phyloP scores from a whole-genome alignment of 1,140 invertebrate species.

The Nylanderia fulva region DNA sequence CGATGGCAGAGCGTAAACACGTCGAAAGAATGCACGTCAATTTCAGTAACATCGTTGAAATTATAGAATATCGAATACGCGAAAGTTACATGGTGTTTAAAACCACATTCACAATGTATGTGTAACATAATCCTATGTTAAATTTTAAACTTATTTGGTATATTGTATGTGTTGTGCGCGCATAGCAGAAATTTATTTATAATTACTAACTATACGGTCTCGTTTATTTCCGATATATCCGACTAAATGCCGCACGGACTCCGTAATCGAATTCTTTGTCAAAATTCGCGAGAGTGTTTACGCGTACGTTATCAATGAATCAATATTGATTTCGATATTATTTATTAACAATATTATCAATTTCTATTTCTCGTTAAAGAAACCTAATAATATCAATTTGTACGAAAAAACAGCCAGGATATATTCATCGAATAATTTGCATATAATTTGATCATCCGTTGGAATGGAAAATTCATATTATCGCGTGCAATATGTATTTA shows the following conservation, averaged over 20 bases:
- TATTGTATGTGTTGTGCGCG: background rate
- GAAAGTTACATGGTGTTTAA: conserved; percentile 37
- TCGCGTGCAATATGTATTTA: background rate
- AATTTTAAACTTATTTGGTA: conserved; percentile 31
- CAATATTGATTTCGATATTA: too few species aligned
- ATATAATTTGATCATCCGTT: background rate
- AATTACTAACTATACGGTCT: background rate
- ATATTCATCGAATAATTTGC: background rate
- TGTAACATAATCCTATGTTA: conserved; percentile 35
- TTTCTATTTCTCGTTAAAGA: conserved; percentile 1
- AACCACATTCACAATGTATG: background rate
- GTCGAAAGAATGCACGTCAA: conserved; percentile 29
- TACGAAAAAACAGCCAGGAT: background rate
- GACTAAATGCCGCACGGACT: background rate
- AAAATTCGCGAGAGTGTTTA: conserved; percentile 18
- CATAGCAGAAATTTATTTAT: conserved; percentile 53
- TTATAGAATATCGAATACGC: conserved; percentile 33
- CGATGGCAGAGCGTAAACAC: background rate
- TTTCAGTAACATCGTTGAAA: conserved; percentile 35
- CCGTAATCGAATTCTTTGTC: conserved; percentile 22
- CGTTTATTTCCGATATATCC: conserved; percentile 37
- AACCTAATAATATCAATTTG: conserved; percentile 18
- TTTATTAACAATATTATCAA: background rate
- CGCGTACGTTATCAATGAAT: background rate
- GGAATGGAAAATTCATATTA: background rate